phyloP scores from a whole-genome alignment of 2,888 invertebrate species.

The Apodemia zela region DNA sequence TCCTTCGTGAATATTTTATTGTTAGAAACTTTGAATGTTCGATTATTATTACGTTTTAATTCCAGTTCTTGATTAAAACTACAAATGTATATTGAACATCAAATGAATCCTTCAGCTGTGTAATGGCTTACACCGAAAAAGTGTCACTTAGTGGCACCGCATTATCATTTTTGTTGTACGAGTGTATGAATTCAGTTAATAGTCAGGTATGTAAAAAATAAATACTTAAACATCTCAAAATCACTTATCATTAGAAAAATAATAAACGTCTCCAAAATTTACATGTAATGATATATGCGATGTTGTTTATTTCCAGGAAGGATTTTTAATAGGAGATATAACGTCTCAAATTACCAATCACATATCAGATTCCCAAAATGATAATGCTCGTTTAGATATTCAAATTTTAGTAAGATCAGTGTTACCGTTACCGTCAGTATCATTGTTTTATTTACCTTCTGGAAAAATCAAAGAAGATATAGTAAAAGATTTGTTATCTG shows the following conservation, averaged over 20 bases:
- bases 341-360: conserved; percentile 82
- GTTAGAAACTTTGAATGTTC: neutral
- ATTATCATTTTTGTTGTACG: conserved; percentile 84
- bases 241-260: neutral
- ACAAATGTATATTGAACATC: neutral
- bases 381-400: conserved; percentile 80
- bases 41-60: neutral
- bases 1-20: neutral
- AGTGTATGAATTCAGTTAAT: conserved; percentile 81
- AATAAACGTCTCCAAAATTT: neutral
- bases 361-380: conserved; percentile 84
- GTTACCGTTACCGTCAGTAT: conserved; percentile 79
- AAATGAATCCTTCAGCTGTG: conserved; percentile 20
- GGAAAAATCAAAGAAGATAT: conserved; percentile 80
- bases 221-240: neutral
- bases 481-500: conserved; percentile 72
- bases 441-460: conserved; percentile 78
- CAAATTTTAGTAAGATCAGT: conserved; percentile 82
- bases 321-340: conserved; percentile 84
- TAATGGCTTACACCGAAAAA: conserved; percentile 71
- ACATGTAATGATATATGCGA: neutral
- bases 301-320: conserved; percentile 61
- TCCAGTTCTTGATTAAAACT: neutral
- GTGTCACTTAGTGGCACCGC: conserved; percentile 82
- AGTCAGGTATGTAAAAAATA: conserved; percentile 75